Evolutionary conservation across 2,888 invertebrate species (phyloP), one percentile per base, ranked within the genome.

Genomic region (Eupithecia subumbrata): DNA sequence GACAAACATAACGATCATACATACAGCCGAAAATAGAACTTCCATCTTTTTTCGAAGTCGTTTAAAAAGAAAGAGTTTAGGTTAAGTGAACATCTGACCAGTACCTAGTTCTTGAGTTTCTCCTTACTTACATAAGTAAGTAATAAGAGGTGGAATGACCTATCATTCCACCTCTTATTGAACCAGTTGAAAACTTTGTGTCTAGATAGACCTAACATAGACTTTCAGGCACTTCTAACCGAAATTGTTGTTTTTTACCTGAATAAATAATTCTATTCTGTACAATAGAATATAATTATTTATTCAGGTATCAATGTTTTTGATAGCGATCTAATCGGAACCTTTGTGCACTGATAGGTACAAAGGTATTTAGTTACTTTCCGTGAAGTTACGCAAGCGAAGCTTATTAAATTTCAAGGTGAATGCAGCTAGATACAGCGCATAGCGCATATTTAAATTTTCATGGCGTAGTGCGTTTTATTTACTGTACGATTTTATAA

Each of bases 361-460:
- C 12, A 25, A 60, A 22, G 60, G 56, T 73, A 14, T 45, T 52
- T 60, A 64, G 69, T 48, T 71, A 77, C 80, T 83, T 80, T 80
- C 81, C 76, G 69, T 78, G 79, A 79, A 79, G 77, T 81, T 80
- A 78, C 79, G 78, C 77, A 79, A 78, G 77, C 78, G 76, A 69
- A 74, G 74, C 76, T 82, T 83, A 84, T 85, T 84, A 81, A 80
- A 73, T 72, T 72, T 74, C 84, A 88, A 86, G 86, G 85, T 85
- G 79, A 87, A 85, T 76, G 83, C 52, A 56, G 22, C 22, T 22
- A 22, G 56, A 56, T n/a, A 52, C 48, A 48, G 48, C 48, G n/a
- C 52, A 22, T 60, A 60, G 60, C n/a, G 60, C 25, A 25, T 60
- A 5, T 25, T 7, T 7, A 60, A 25, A 25, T 56, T 56, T 48